These are phyloP conservation scores for Mylabris phalerata DNA, from an alignment of 1,140 invertebrate species.

Conservation along the genomic window DNA sequence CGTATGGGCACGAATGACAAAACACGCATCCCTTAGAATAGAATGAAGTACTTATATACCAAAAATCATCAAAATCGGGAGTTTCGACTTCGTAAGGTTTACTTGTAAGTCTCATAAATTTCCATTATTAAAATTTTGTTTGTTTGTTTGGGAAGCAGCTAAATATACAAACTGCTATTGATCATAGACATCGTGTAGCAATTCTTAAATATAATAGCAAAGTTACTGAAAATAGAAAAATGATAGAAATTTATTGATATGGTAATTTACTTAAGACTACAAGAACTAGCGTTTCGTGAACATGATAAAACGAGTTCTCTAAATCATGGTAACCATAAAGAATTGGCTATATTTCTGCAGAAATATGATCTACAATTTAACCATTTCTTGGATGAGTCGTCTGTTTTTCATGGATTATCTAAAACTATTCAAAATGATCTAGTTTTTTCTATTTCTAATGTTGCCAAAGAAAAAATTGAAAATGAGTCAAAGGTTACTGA, in stretches of 20 bases:
- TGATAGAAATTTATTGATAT: slow-evolving; percentile 1
- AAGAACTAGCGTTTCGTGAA: slow-evolving; percentile 1
- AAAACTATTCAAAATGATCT: slow-evolving; percentile 31
- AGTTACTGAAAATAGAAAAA: not conserved
- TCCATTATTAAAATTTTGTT: too few relatives aligned
- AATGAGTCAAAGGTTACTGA: slow-evolving; percentile 16
- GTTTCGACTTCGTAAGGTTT: too few relatives aligned
- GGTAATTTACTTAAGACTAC: not conserved
- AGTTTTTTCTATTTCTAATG: slow-evolving; percentile 39
- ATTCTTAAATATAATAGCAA: not conserved
- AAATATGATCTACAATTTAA: too few relatives aligned
- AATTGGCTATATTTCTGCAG: slow-evolving; percentile 13
- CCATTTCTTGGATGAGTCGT: too few relatives aligned
- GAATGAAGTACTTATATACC: too few relatives aligned
- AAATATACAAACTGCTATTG: too few relatives aligned
- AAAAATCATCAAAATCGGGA: too few relatives aligned
- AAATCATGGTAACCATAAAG: slow-evolving; percentile 2
- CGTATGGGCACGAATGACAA: too few relatives aligned
- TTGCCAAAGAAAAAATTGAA: slow-evolving; percentile 7
- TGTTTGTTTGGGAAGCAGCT: too few relatives aligned
- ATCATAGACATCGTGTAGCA: too few relatives aligned
- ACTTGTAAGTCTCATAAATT: too few relatives aligned
- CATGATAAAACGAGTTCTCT: slow-evolving; percentile 1
- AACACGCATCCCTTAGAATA: too few relatives aligned
- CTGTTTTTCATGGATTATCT: slow-evolving; percentile 27